phyloP scores from a whole-genome alignment of 2,113 vertebrate genomes.

The Lophura nycthemera region DNA sequence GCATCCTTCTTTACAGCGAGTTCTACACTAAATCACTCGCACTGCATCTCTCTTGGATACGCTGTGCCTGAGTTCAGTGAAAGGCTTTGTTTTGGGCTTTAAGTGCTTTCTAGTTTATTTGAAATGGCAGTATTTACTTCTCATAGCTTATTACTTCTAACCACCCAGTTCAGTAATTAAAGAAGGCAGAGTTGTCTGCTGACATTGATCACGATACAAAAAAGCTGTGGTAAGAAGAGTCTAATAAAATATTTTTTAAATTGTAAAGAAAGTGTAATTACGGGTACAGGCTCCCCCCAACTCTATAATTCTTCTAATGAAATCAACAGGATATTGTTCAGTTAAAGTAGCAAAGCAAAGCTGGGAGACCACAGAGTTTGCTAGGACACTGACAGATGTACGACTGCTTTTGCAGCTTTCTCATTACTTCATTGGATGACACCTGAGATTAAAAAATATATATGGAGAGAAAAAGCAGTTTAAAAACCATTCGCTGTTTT shows the following conservation, averaged over 20 bases:
- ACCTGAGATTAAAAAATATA: background rate
- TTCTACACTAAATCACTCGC: background rate
- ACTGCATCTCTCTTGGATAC: background rate
- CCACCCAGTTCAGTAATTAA: conserved; percentile 68
- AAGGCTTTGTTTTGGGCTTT: conserved; percentile 50
- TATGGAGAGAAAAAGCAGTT: background rate
- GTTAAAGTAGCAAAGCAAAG: background rate
- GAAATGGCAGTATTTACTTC: conserved; percentile 67
- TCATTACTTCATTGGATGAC: background rate
- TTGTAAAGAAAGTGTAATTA: background rate
- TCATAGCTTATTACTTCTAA: conserved; percentile 65
- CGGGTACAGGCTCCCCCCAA: background rate
- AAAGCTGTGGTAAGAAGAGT: background rate
- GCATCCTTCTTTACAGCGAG: background rate
- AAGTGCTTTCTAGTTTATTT: conserved; percentile 61
- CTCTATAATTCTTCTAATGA: background rate
- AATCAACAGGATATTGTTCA: background rate
- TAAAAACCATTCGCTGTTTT: background rate
- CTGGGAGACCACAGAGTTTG: background rate
- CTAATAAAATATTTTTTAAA: conserved; percentile 47
- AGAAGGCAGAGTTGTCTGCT: conserved; percentile 56
- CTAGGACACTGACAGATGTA: background rate
- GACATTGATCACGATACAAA: conserved; percentile 72
- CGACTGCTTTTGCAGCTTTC: background rate
- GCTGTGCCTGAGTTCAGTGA: background rate